Evolutionary conservation across 2,113 vertebrate genomes (phyloP), one percentile per base, ranked within the genome.

Genomic region (Cnemophilus loriae): DNA sequence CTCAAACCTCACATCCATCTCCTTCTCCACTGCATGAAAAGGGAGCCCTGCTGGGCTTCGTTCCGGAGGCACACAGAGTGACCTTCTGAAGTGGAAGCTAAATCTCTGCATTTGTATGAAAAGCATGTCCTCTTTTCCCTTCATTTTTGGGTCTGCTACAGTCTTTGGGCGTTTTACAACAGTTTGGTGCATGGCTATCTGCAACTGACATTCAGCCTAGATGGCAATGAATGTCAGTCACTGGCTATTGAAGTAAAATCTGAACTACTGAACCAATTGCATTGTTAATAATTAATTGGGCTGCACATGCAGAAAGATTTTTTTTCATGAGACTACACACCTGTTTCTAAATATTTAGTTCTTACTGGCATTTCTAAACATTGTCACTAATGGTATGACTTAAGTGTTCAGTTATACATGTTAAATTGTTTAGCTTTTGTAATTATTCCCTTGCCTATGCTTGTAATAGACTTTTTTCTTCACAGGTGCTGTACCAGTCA

Each of bases 1-100:
- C 42, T 53, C n/a, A 35, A 15, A 68, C 16, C 26, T 71, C 37
- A 68, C 30, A 69, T 26, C 19, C 42, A 57, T 12, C 24, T 89
- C 15, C 33, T 32, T 26, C 71, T 70, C 30, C 22, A 11, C 39
- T 28, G 21, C 13, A 2, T 6, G 7, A 10, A 1, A 1, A 37
- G 33, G 42, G 4, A 37, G 7, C 7, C 21, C 27, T 0, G 0
- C 20, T 60, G 39, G 46, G 6, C 27, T 41, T 20, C 0, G 0
- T 37, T 35, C 13, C 1, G 0, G 27, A 49, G 32, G 3, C 27
- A 41, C 19, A 4, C 1, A 9, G 24, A 6, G 8, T n/a, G 39
- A 15, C 23, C 28, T 73, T 42, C 28, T 63, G 30, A 65, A 39
- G 63, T 19, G 21, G 63, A 27, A 77, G 33, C 0, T 1, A 19